phyloP scores from a whole-genome alignment of 2,797 vertebrate genomes.

The Tympanoctomys barrerae region DNA sequence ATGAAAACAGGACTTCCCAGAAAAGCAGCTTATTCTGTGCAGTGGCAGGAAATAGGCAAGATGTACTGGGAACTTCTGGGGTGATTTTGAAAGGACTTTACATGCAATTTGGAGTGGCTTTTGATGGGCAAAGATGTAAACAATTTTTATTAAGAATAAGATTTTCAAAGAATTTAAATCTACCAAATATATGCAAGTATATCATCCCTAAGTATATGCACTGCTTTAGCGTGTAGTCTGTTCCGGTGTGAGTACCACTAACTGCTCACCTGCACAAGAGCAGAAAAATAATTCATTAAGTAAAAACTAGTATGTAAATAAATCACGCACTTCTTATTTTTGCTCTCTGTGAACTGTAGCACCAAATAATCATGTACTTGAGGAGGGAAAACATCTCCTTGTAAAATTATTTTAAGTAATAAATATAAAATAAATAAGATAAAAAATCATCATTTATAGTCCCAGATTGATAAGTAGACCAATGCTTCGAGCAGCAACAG shows the following conservation, averaged over 20 bases:
- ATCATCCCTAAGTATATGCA: not conserved
- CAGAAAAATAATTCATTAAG: not conserved
- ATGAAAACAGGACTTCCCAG: not conserved
- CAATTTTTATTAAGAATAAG: not conserved
- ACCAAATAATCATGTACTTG: not conserved
- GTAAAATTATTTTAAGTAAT: not conserved
- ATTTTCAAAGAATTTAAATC: constrained; percentile 34
- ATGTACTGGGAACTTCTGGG: not conserved
- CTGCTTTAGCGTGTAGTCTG: not conserved
- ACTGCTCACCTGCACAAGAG: not conserved
- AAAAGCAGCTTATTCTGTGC: not conserved
- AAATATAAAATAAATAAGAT: not conserved
- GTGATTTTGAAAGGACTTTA: not conserved
- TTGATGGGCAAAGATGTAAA: not conserved
- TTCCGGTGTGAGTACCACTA: not conserved
- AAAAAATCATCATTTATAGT: not conserved
- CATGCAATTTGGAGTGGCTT: not conserved
- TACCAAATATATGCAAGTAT: constrained; percentile 10
- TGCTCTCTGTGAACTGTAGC: not conserved
- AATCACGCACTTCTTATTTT: constrained; percentile 39
- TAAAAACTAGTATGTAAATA: constrained; percentile 1
- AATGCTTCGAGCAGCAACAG: not conserved
- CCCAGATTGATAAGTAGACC: not conserved
- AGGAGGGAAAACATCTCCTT: constrained; percentile 26
- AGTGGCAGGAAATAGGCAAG: not conserved